Evolutionary conservation across 2,797 vertebrate species (phyloP), one percentile per base, ranked within the genome.

Genomic region (Pseudochirops cupreus): DNA sequence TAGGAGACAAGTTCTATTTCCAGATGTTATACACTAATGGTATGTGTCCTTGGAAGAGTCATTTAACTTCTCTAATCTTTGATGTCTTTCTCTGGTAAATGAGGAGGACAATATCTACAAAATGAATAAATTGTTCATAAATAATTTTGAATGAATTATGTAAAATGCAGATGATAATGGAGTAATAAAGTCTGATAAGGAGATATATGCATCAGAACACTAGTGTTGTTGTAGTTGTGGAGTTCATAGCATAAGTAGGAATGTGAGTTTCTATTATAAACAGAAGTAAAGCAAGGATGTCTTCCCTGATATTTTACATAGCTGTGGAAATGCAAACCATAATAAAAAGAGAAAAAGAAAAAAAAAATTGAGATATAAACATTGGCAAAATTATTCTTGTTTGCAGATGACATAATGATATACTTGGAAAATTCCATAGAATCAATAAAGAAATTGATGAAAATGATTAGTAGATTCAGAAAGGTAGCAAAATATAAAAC

Each of bases 121-220:
- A 9, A 93, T 93, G 7, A 87, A 57, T 1, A 92, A 24, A 94
- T 56, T 96, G 93, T 28, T 87, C n/a, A 16, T 21, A 39, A 87
- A 87, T 46, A 50, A 50, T 74, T n/a, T 39, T 74, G 13, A n/a
- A 0, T 92, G 94, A 96, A 46, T 93, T 55, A 59, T 53, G 50
- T 5, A 57, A 95, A 94, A 94, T 54, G 7, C 7, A 91, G 53
- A 96, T 91, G 21, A 0, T 97, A 97, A 55, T 55, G 96, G 53
- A 29, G 53, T 14, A 9, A 90, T 90, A 93, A 52, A 90, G 92
- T 94, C 95, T 95, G 95, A 28, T 91, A 91, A 92, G 55, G 52
- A 95, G 74, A 95, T 96, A 39, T 58, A 95, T 50, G 12, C 46
- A 97, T 67, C 92, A 53, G 87, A 89, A 91, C 89, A 92, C 92